These are phyloP conservation scores for Rhopilema esculentum DNA, from an alignment of 30 jellyfish, hydroid and myxozoan species.

Conservation along the genomic window DNA sequence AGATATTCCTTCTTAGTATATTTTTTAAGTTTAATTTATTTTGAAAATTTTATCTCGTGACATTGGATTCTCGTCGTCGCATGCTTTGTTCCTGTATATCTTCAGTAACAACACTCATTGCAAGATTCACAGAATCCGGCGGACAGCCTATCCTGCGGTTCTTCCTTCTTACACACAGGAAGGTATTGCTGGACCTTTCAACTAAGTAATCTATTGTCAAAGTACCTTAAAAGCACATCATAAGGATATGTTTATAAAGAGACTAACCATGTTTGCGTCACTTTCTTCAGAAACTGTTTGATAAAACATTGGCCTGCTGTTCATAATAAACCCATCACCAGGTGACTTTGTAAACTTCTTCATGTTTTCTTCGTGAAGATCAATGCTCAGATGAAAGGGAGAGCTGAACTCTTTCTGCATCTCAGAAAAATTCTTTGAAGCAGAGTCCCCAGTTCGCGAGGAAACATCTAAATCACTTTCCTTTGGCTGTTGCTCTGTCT, in stretches of 20 bases:
- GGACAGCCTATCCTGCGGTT: too few species aligned
- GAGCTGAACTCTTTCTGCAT: slow-evolving; percentile 11
- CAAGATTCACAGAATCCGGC: too few species aligned
- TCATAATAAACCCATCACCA: slow-evolving; percentile 64
- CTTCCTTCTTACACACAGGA: too few species aligned
- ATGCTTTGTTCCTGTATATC: too few species aligned
- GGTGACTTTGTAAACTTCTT: slow-evolving; percentile 48
- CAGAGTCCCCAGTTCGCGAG: neutral
- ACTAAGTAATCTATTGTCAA: too few species aligned
- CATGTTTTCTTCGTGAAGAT: slow-evolving; percentile 32
- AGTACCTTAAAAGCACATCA: too few species aligned
- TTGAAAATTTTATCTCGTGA: too few species aligned
- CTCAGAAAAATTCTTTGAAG: neutral
- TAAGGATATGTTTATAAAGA: neutral
- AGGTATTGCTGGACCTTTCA: too few species aligned
- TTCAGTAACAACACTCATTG: too few species aligned
- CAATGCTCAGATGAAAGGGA: slow-evolving; percentile 26
- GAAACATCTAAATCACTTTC: neutral
- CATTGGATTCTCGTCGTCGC: too few species aligned
- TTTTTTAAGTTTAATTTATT: too few species aligned
- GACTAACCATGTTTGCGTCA: neutral
- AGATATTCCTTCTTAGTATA: too few species aligned
- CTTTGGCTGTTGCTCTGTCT: neutral
- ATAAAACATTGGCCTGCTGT: slow-evolving; percentile 64
- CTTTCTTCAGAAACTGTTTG: neutral